A percentile compares a stretch with the other conserved stretches of the same genome.
Conservation (phyloP, 2,797 vertebrate species). For the Oophaga sylvatica region DNA sequence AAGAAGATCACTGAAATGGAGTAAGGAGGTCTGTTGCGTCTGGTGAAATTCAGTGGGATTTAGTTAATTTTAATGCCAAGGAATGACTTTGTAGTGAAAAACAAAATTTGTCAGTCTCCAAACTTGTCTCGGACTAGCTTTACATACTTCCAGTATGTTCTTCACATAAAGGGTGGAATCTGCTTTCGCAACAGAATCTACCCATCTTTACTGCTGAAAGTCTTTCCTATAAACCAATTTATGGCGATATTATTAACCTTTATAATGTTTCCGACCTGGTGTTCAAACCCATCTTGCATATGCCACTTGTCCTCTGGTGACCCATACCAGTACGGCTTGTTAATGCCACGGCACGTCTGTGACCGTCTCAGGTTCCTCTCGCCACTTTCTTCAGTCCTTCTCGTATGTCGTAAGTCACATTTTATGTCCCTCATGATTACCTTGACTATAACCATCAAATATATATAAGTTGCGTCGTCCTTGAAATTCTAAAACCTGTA, state of each 20-base stretch:
- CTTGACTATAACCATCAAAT: not conserved
- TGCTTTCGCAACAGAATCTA: not conserved
- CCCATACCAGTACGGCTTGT: not conserved
- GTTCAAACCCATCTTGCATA: not conserved
- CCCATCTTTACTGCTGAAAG: not conserved
- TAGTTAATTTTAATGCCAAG: no score
- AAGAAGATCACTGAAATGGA: no score
- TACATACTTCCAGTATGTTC: no score
- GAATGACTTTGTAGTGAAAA: no score
- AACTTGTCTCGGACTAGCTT: no score
- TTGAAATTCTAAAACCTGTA: not conserved
- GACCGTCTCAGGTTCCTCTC: not conserved
- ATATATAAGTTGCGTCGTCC: not conserved
- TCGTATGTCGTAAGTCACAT: not conserved
- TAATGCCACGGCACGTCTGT: not conserved
- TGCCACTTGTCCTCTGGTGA: not conserved
- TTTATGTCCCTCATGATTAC: not conserved
- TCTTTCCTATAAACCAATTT: not conserved
- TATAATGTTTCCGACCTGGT: not conserved
- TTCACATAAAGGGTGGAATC: no score
- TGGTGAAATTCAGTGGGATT: no score
- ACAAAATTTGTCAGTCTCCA: no score
- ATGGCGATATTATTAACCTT: not conserved
- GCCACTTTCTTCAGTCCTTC: not conserved
- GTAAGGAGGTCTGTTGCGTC: no score